phyloP scores from a whole-genome alignment of 2,888 invertebrate genomes.

The Corythucha ciliata region DNA sequence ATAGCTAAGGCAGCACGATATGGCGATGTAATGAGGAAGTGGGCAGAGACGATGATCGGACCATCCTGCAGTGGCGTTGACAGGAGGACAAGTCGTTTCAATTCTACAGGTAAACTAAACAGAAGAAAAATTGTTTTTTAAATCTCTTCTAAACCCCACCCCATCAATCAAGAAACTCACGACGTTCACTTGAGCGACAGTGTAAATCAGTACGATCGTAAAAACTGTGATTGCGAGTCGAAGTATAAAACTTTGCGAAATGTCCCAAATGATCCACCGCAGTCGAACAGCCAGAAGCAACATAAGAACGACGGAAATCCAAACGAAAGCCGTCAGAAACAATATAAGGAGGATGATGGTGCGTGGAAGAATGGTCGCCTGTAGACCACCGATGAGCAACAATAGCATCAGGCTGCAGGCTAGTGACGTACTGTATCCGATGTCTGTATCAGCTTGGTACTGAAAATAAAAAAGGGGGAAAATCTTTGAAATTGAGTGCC shows the following conservation, averaged over 20 bases:
- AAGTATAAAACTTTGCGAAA: constrained; percentile 70
- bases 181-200: constrained; percentile 86
- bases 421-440: constrained; percentile 73
- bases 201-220: constrained; percentile 75
- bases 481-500: neutral
- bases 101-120: constrained; percentile 56
- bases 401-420: constrained; percentile 67
- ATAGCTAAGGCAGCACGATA: constrained; percentile 76
- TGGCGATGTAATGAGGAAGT: constrained; percentile 75
- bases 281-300: constrained; percentile 72
- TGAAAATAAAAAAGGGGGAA: constrained; percentile 42
- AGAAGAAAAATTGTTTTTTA: constrained; percentile 14
- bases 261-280: constrained; percentile 76
- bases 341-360: constrained; percentile 73
- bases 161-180: constrained; percentile 49
- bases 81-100: constrained; percentile 42
- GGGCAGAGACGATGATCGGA: constrained; percentile 65
- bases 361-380: constrained; percentile 71
- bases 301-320: constrained; percentile 80
- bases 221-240: constrained; percentile 79
- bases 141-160: neutral
- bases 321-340: constrained; percentile 81
- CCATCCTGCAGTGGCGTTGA: constrained; percentile 22
- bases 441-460: constrained; percentile 78
- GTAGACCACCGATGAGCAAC: constrained; percentile 64